Conservation (phyloP, 2,797 vertebrate genomes). For the Enteromius argenteus region DNA sequence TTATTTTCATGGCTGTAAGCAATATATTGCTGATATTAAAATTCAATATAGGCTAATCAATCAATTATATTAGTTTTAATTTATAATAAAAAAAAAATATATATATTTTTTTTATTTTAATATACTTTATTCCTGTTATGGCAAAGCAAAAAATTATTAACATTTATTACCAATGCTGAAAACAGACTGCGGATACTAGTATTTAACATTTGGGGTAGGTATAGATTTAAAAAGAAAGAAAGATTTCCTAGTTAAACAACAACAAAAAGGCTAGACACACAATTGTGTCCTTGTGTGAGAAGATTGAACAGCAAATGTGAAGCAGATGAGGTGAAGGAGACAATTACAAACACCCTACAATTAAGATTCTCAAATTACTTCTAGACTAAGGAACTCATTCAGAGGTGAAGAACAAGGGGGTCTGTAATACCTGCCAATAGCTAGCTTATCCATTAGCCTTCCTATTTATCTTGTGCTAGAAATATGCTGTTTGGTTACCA, state of each 20-base stretch:
- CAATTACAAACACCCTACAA: constrained; percentile 20
- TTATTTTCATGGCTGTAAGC: no score
- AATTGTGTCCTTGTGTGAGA: constrained; percentile 1
- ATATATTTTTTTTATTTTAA: not conserved
- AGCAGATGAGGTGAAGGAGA: constrained; percentile 20
- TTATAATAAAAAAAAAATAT: no score
- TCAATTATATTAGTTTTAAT: not conserved
- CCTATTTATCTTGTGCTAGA: not conserved
- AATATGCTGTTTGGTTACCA: not conserved
- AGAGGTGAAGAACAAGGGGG: constrained; percentile 28
- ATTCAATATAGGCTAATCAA: not conserved
- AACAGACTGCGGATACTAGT: not conserved
- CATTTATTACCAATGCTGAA: not conserved
- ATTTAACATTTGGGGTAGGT: not conserved
- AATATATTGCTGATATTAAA: not conserved
- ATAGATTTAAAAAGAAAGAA: not conserved
- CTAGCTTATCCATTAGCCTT: not conserved
- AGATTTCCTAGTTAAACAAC: not conserved
- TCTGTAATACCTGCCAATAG: not conserved
- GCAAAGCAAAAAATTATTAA: not conserved
- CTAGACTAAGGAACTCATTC: constrained; percentile 15
- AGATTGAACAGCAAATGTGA: constrained; percentile 39
- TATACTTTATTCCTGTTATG: not conserved
- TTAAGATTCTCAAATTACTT: constrained; percentile 45
- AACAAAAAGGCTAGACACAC: constrained; percentile 6